These are phyloP conservation scores for Phenacoccus solenopsis DNA, from an alignment of 1,140 invertebrate genomes.

Conservation along the genomic window DNA sequence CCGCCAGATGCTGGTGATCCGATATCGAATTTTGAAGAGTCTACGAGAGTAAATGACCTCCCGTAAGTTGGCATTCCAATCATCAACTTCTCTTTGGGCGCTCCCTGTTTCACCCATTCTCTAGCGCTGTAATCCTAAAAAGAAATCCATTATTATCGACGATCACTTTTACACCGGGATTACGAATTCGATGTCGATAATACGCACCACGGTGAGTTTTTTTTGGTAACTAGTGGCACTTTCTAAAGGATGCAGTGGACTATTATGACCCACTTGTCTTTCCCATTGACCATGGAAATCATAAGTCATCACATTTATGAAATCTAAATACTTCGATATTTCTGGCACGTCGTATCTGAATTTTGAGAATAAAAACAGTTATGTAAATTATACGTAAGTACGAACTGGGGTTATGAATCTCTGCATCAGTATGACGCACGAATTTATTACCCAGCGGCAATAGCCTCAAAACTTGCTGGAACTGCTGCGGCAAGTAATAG, in stretches of 20 bases:
- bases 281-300: slow-evolving; percentile 93
- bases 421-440: no score
- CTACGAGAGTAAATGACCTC: slow-evolving; percentile 84
- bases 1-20: slow-evolving; percentile 79
- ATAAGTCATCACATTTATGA: slow-evolving; percentile 90
- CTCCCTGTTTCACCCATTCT: slow-evolving; percentile 88
- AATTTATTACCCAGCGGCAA: slow-evolving; percentile 67
- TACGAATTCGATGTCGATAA: no score
- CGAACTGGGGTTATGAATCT: no score
- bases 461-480: slow-evolving; percentile 81
- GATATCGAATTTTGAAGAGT: slow-evolving; percentile 78
- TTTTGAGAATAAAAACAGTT: no score
- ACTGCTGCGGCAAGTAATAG: slow-evolving; percentile 79
- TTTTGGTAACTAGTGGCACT: slow-evolving; percentile 79
- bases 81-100: slow-evolving; percentile 87
- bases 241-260: slow-evolving; percentile 75
- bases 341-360: slow-evolving; percentile 83
- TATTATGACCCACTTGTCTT: slow-evolving; percentile 80
- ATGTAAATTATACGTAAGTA: neutral
- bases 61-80: slow-evolving; percentile 94
- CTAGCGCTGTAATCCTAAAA: slow-evolving; percentile 72
- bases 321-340: slow-evolving; percentile 86
- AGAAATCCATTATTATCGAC: no score
- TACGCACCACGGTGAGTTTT: slow-evolving; percentile 72
- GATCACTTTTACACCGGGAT: no score